Evolutionary conservation across 2,888 invertebrate genomes (phyloP), one percentile per base, ranked within the genome.

Genomic region (Flexamia atlantica): DNA sequence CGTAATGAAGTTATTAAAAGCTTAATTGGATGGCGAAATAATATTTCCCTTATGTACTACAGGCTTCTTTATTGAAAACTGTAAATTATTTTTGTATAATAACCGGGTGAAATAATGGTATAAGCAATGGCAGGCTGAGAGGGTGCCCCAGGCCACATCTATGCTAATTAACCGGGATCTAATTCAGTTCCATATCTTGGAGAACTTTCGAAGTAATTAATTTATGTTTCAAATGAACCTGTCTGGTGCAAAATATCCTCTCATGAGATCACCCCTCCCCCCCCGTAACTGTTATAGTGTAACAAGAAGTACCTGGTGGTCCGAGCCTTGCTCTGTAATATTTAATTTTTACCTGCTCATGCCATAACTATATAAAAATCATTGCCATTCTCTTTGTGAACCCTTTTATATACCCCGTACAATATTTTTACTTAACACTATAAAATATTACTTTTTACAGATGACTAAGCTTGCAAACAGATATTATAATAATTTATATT

Each of bases 131-230:
- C 12, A n/a, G 36, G 70, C 70, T 36, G 70, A 12, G 60, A 7
- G 32, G 30, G 1, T 10, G 70, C 76, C 28, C 5, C 5, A 30
- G 76, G 50, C 72, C 14, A 50, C 76, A 46, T 76, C 7, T 40
- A 76, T 76, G 76, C 28, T 76, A 76, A 76, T 76, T 76, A 76
- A 42, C 76, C 25, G 17, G 46, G 5, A 28, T 76, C 76, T 76
- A 76, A 76, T 76, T 76, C 76, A 46, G 50, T 46, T 76, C 76
- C 25, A 76, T 76, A 76, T 76, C 76, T 76, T 76, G 50, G 76
- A 76, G 76, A 46, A 76, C 46, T 76, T 76, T 30, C 76, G 50
- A 28, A 76, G 46, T 46, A 76, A 76, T 76, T 76, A 76, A 76
- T 76, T 76, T 50, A 42, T 46, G 46, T 76, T 76, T 50, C 76